Evolutionary conservation across 2,113 vertebrate genomes (phyloP), one percentile per base, ranked within the genome.

Genomic region (Xyrauchen texanus): DNA sequence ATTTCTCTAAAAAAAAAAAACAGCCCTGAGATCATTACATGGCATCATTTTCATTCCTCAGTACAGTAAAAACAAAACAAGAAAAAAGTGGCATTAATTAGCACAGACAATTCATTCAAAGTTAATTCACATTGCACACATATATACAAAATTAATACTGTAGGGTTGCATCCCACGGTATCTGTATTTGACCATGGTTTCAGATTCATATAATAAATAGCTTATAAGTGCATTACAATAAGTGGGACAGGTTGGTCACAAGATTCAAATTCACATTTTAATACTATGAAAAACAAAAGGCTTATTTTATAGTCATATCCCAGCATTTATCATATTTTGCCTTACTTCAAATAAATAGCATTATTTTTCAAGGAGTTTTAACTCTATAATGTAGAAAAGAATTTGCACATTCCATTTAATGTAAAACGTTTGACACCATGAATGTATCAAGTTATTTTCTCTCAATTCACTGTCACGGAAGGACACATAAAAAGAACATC

Each of bases 1-100:
- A 62, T 62, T 74, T 13, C 57, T 74, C 4, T 4, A 5, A 52
- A n/a, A n/a, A 58, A 57, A 74, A 47, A 47, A 60, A 66, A 73
- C 63, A 74, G 52, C 78, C 60, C 78, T 74, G 72, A 63, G 72
- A 63, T 74, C 15, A 63, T 42, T 34, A 62, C 69, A 72, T 16
- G 69, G 55, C 53, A 72, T 73, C 13, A 47, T 15, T 60, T 21
- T 7, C 13, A 60, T 73, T 47, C 15, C 44, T n/a, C n/a, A 47
- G 70, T 60, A 55, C 44, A 60, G 58, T 45, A 47, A 58, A n/a
- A 71, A 61, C 1, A 72, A 58, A 15, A 34, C n/a, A 72, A 34
- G 21, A 34, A 34, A 34, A 34, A n/a, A 58, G 70, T 73, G 44
- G 8, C 8, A 16, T 60, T 8, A 4, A 71, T 55, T 21, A 72